Base-by-base conservation (phyloP, 2,113 vertebrate genomes). In the Oxygymnocypris stewartii region DNA sequence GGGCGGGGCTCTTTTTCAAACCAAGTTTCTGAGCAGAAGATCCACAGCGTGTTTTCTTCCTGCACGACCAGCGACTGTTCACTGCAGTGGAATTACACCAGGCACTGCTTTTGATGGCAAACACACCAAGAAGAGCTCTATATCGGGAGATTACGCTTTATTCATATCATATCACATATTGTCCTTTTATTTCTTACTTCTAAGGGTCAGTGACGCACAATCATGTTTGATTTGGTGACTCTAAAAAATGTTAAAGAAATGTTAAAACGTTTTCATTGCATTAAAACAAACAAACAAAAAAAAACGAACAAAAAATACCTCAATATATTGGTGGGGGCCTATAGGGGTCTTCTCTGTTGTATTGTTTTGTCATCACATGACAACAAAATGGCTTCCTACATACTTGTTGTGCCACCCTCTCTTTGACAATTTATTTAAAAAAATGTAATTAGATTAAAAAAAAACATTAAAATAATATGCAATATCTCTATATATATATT, bases 1-100 rank as follows among this genome's bases (percentile, higher is more conserved):
- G 94, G 94, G 93, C 93, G 94, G 94, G 92, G 93, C 92, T 78
- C 86, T 83, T 42, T 90, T 89, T 91, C 88, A 92, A 92, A 90
- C 88, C 93, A 92, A 94, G 91, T 93, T 93, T 92, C 65, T 87
- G 92, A 93, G 92, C 90, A 77, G 83, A 67, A 78, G 78, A 86
- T 71, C 84, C 75, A 83, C 84, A 89, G 86, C 83, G 47, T 89
- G 88, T 78, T 87, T 87, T 85, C 83, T 40, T 83, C 65, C 73
- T 63, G 77, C 82, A 54, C 31, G 77, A 89, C 75, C 69, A 71
- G 25, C 25, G 49, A 73, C 42, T 31, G 40, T 85, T 40, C 35
- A 83, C 81, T 67, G 61, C 81, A 71, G 81, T 71, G 81, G 63
- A 71, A 83, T 65, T 42, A 82, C 16, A 69, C 42, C 61, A 82